phyloP scores from a whole-genome alignment of 30 jellyfish, hydroid and myxozoan species.

The Aurelia aurita complex sp. Pacific region DNA sequence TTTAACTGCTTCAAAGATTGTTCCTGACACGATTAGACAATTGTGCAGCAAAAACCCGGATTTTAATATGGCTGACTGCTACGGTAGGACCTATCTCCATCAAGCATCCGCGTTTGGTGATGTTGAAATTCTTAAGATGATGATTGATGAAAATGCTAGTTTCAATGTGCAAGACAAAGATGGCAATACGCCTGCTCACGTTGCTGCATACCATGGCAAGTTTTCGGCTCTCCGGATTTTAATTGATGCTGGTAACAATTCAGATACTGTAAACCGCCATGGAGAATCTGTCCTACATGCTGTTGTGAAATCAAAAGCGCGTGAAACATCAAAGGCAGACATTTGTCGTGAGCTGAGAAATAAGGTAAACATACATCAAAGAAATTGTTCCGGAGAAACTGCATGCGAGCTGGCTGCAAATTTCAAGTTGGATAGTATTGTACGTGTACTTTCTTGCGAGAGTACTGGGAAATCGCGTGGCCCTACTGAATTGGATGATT shows the following conservation, averaged over 20 bases:
- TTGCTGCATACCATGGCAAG: conserved; percentile 30
- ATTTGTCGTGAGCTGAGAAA: not conserved
- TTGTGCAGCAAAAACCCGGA: not conserved
- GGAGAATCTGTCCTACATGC: conserved; percentile 35
- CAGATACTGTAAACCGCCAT: not conserved
- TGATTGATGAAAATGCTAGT: not conserved
- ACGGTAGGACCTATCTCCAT: not conserved
- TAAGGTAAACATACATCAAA: not conserved
- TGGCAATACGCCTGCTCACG: conserved; percentile 33
- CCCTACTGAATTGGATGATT: not conserved
- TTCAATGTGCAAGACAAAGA: not conserved
- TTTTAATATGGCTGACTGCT: not conserved
- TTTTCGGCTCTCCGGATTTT: not conserved
- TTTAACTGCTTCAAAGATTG: not conserved
- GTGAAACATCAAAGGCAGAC: not conserved
- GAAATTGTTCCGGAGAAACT: conserved; percentile 6
- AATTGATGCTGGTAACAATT: not conserved
- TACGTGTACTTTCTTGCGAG: not conserved
- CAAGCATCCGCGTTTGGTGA: conserved; percentile 16
- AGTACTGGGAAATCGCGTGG: not conserved
- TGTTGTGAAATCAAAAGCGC: not conserved
- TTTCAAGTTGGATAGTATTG: not conserved
- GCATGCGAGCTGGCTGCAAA: not conserved
- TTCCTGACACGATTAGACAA: not conserved
- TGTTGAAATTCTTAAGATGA: not conserved